Conservation (phyloP, 2,113 vertebrate genomes). For the Macaca fascicularis region T2T-MFA8v1.1 NC_088388.1:129228001-129228500, state of each 20-base stretch:
- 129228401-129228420: neutral
- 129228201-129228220: neutral
- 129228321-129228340: neutral
- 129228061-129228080: constrained; percentile 42
- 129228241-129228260: neutral
- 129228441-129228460: neutral
- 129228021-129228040: constrained; percentile 38
- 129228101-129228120: constrained; percentile 45
- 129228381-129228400: neutral
- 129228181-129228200: neutral
- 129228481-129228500: neutral
- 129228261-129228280: neutral
- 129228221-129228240: neutral
- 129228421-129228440: neutral
- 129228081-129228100: constrained; percentile 44
- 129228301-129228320: neutral
- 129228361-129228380: neutral
- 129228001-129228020: constrained; percentile 35
- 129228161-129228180: constrained; percentile 15
- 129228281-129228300: neutral
- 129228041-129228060: constrained; percentile 57
- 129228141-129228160: neutral
- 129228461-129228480: neutral
- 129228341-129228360: neutral
- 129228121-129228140: constrained; percentile 39